Evolutionary conservation across 2,113 vertebrate genomes (phyloP).

Genomic region (Callionymus lyra): DNA sequence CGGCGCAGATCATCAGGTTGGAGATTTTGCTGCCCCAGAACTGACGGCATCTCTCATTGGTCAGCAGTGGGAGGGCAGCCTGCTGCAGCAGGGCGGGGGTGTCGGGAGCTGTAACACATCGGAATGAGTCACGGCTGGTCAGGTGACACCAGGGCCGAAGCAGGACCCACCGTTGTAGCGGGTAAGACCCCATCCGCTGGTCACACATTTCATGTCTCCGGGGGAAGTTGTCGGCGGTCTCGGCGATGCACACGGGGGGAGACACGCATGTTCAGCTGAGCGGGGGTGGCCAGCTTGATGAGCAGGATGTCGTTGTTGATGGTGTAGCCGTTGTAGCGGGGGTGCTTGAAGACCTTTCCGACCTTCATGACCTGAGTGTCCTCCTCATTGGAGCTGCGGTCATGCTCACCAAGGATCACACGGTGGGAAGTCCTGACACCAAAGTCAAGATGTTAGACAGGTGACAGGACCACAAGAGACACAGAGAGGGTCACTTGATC

Average conservation of each 20-base stretch:
- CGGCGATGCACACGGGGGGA: slow-evolving; percentile 38
- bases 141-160: neutral
- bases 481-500: neutral
- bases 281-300: slow-evolving; percentile 57
- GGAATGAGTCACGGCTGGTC: no score
- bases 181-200: slow-evolving; percentile 61
- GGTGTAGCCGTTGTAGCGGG: slow-evolving; percentile 54
- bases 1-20: slow-evolving; percentile 51
- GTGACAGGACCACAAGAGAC: neutral
- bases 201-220: slow-evolving; percentile 53
- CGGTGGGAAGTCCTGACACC: slow-evolving; percentile 62
- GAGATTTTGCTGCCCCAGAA: slow-evolving; percentile 57
- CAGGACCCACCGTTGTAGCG: slow-evolving; percentile 45
- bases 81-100: slow-evolving; percentile 63
- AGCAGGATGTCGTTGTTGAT: slow-evolving; percentile 66
- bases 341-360: slow-evolving; percentile 64
- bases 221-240: slow-evolving; percentile 28
- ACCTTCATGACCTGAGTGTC: slow-evolving; percentile 64
- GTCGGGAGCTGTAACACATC: slow-evolving; percentile 29
- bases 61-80: slow-evolving; percentile 53
- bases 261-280: slow-evolving; percentile 33
- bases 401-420: slow-evolving; percentile 75
- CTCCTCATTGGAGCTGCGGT: slow-evolving; percentile 45
- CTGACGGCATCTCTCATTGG: slow-evolving; percentile 31
- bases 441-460: neutral